Evolutionary conservation across 2,797 vertebrate genomes (phyloP), one percentile per base, ranked within the genome.

Genomic region (Tamandua tetradactyla): DNA sequence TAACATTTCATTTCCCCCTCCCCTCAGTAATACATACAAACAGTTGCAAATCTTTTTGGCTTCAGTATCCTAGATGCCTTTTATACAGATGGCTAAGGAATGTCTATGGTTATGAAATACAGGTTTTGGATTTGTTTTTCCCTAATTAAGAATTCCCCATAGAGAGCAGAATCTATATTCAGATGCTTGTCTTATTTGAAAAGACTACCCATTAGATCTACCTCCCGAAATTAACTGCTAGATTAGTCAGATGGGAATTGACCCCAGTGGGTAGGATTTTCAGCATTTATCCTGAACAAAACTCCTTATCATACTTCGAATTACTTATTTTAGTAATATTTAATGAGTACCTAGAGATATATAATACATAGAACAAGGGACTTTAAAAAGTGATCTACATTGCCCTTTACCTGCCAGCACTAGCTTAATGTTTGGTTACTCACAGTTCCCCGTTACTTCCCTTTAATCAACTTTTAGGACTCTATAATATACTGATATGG

Each of bases 61-160:
- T 84, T 85, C 7, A 42, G 44, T 7, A 85, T 64, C 52, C 86
- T 68, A 81, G 57, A 93, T 64, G 52, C 40, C 85, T 86, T 68
- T 85, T 81, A 78, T 22, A 92, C 87, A 94, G 62, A 94, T 62
- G 57, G 83, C 52, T 79, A 89, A 94, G n/a, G 83, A 95, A 94
- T 71, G 59, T 78, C 35, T 87, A 75, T 75, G 88, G 40, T 82
- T 96, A 75, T 80, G 59, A 92, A 95, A 96, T 87, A 81, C 66
- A 86, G 61, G 69, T 18, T 85, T 78, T 74, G 35, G 94, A 86
- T 91, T 62, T 78, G 44, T 27, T 89, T 93, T 93, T 72, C 32
- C 49, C 68, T 83, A 91, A 87, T 79, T 96, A 62, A 69, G 64
- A 94, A 96, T 82, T 71, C 76, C 74, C 59, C 74, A 69, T 0